A percentile compares a stretch with the other conserved stretches of the same genome.
These are phyloP conservation scores for Mallotus villosus DNA, from an alignment of 2,797 vertebrate genomes.

Conservation along the genomic window DNA sequence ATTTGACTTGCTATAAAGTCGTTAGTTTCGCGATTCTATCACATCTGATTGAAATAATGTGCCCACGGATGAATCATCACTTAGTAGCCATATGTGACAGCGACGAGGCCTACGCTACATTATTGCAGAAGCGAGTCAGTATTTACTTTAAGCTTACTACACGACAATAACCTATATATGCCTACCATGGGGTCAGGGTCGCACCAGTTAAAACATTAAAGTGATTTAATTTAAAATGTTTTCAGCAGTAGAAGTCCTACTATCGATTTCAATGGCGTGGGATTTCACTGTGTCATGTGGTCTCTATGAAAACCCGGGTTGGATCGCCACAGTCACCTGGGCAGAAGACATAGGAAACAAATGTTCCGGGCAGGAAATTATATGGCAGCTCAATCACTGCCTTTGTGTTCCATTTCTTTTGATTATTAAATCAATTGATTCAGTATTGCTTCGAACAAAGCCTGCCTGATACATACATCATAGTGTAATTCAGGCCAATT, in stretches of 20 bases:
- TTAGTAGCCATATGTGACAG: neutral
- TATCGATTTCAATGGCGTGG: no score
- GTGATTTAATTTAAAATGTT: neutral
- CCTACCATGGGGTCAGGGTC: neutral
- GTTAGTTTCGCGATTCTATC: neutral
- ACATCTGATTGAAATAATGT: neutral
- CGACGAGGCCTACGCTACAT: neutral
- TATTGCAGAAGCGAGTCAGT: neutral
- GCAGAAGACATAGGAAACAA: constrained; percentile 36
- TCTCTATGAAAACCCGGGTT: constrained; percentile 76
- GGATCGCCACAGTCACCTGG: constrained; percentile 77
- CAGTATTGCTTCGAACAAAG: neutral
- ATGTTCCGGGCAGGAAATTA: neutral
- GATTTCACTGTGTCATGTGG: constrained; percentile 69
- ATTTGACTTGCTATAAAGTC: neutral
- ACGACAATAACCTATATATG: neutral
- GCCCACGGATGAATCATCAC: neutral
- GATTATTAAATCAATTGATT: neutral
- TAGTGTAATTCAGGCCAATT: no score
- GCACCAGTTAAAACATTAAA: neutral
- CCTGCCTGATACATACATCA: neutral
- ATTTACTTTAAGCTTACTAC: neutral
- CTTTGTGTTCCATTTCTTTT: neutral
- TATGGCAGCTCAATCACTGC: neutral
- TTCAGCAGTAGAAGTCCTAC: no score